A percentile compares a stretch with the other conserved stretches of the same genome.
These are phyloP conservation scores for Peromyscus maniculatus DNA, from an alignment of 2,113 vertebrate genomes.

Conservation along the genomic window DNA sequence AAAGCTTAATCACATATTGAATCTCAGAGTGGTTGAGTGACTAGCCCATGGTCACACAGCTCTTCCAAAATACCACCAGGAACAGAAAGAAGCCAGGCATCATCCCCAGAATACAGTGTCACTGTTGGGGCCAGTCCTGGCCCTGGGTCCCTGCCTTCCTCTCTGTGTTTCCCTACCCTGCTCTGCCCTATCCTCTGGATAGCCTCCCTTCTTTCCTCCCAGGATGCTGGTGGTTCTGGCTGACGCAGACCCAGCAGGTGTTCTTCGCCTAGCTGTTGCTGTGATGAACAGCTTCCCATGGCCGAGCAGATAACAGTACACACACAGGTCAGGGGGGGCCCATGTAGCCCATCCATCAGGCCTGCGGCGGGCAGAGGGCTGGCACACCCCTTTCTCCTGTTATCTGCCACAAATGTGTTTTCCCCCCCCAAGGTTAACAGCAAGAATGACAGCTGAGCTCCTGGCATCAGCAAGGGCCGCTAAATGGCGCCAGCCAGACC, in stretches of 20 bases:
- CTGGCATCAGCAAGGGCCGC: conserved; percentile 74
- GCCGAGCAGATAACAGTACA: conserved; percentile 89
- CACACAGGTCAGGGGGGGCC: conserved; percentile 87
- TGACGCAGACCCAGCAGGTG: conserved; percentile 69
- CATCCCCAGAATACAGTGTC: not conserved
- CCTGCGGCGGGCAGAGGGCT: conserved; percentile 72
- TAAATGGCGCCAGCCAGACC: not conserved
- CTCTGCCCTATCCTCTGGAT: not conserved
- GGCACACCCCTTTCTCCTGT: conserved; percentile 84
- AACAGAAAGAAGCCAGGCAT: not conserved
- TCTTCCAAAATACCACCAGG: not conserved
- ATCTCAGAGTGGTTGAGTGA: conserved; percentile 52
- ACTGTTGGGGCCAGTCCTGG: not conserved
- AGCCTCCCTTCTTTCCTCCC: not conserved
- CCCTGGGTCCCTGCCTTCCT: not conserved
- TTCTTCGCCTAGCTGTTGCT: conserved; percentile 82
- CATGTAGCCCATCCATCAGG: conserved; percentile 91
- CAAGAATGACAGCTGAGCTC: conserved; percentile 84
- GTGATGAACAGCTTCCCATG: conserved; percentile 88
- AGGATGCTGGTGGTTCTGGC: conserved; percentile 1
- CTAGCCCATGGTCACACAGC: conserved; percentile 45
- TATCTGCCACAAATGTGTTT: conserved; percentile 87
- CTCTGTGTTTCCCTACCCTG: not conserved
- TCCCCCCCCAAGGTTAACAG: conserved; percentile 88
- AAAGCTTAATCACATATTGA: not conserved